Conservation (phyloP, 2,113 vertebrate genomes). For the Mobula birostris region DNA sequence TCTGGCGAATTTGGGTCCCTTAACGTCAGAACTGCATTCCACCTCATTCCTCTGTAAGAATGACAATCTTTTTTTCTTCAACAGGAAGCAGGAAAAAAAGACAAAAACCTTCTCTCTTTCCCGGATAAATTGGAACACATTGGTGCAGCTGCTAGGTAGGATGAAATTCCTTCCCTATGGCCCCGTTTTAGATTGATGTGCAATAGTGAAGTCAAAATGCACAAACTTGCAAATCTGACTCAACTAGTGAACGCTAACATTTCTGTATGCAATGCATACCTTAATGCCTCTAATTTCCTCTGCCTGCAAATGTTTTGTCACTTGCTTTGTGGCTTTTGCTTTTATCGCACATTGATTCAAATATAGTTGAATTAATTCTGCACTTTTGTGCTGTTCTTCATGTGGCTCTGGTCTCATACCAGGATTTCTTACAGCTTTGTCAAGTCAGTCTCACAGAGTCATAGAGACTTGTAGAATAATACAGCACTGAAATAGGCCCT, state of each 20-base stretch:
- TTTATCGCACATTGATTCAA: background rate
- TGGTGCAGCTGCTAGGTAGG: constrained; percentile 62
- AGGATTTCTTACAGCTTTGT: background rate
- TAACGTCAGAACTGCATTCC: background rate
- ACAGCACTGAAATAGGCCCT: no score
- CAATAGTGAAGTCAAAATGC: background rate
- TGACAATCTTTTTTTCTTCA: background rate
- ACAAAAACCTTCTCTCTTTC: constrained; percentile 64
- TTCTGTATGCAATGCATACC: background rate
- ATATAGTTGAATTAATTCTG: background rate
- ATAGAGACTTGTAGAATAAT: no score
- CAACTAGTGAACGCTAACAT: background rate
- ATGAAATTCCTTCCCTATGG: background rate
- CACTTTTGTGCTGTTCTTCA: background rate
- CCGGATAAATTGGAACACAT: constrained; percentile 62
- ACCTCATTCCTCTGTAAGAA: constrained; percentile 38
- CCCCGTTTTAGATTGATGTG: background rate
- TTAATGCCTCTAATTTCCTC: background rate
- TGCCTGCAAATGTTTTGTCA: background rate
- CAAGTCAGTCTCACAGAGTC: background rate
- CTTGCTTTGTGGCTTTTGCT: background rate
- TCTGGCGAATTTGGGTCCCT: background rate
- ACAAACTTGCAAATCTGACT: background rate
- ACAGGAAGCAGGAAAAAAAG: constrained; percentile 69
- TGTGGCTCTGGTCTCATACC: background rate